Evolutionary conservation across 2,888 invertebrate genomes (phyloP), one percentile per base, ranked within the genome.

Genomic region (Allolobophora icterica): DNA sequence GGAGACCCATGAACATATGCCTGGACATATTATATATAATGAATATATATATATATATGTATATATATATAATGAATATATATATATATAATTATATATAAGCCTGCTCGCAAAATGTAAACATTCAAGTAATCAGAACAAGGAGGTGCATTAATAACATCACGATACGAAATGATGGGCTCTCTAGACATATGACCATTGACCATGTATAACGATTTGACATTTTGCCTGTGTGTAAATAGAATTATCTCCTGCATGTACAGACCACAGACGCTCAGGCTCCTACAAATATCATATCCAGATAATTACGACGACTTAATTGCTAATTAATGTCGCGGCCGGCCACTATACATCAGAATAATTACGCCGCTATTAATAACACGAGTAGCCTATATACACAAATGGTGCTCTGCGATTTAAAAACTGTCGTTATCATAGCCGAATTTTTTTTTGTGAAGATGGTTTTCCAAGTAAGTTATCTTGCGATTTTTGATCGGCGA

Each of bases 161-260:
- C n/a, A 13, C 30, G 71, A 71, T 71, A 71, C 11, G 71, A 8
- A n/a, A n/a, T 1, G 71, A 71, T 13, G 30, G n/a, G 30, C n/a
- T n/a, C n/a, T n/a, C n/a, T n/a, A 71, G n/a, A 30, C 30, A n/a
- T n/a, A n/a, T n/a, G 71, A 71, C 71, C 71, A n/a, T 71, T n/a
- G 71, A 71, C n/a, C 71, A n/a, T 71, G 71, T 71, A n/a, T n/a
- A 71, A n/a, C 30, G 71, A 71, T n/a, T 71, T 71, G 71, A 71
- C n/a, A n/a, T n/a, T 19, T 52, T 71, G 71, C 71, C 30, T 71
- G 71, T 71, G n/a, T 71, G 71, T 13, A 71, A 71, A 71, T 71
- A 30, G 71, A 71, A 71, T n/a, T 71, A 71, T 71, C 30, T 71
- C 71, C 8, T n/a, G 52, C 24, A 24, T 71, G 30, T 71, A 5